These are phyloP conservation scores for Pseudonaja textilis DNA, from an alignment of 2,113 vertebrate species.

Conservation along the genomic window DNA sequence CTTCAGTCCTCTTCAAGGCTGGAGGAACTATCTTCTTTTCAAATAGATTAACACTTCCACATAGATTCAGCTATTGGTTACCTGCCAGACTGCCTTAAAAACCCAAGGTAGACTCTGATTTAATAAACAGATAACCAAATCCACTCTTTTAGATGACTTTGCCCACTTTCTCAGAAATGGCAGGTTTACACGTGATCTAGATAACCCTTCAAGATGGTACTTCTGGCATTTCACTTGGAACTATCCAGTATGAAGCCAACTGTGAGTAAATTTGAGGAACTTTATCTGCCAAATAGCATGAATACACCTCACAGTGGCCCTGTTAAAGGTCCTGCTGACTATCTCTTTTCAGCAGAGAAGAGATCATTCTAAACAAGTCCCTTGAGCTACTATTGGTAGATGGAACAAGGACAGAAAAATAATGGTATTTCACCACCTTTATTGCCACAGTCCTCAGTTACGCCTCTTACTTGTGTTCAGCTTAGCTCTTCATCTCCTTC, in stretches of 20 bases:
- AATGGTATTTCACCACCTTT: not conserved
- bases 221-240: not conserved
- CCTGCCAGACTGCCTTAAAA: not conserved
- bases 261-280: not conserved
- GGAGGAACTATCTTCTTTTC: not conserved
- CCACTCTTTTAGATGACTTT: not conserved
- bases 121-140: not conserved
- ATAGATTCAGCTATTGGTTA: not conserved
- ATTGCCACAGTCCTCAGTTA: not conserved
- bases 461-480: not conserved
- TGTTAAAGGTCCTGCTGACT: not conserved
- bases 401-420: not conserved
- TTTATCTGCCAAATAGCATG: not conserved
- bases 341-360: not conserved
- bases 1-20: not conserved
- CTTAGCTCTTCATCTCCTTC: not conserved
- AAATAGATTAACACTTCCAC: not conserved
- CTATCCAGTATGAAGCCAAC: not conserved
- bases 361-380: not conserved
- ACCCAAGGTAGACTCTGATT: not conserved
- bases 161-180: not conserved
- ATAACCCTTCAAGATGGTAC: not conserved
- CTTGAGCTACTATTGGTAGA: not conserved
- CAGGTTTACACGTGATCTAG: not conserved
- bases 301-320: not conserved